phyloP scores from a whole-genome alignment of 2,113 vertebrate genomes.

The Hypomesus transpacificus region DNA sequence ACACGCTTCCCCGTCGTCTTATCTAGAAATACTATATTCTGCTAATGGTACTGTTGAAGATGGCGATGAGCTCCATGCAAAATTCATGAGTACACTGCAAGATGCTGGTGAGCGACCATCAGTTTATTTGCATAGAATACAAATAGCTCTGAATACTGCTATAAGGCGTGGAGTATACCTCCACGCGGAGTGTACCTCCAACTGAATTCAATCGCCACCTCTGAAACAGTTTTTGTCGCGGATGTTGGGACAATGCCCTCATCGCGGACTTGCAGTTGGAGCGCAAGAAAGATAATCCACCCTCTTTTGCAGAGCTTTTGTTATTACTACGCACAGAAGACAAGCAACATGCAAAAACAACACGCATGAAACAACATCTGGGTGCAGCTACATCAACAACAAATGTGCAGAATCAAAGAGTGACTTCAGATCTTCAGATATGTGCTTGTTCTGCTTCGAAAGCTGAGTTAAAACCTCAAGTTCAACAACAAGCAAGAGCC shows the following conservation, averaged over 20 bases:
- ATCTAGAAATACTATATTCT: constrained; percentile 21
- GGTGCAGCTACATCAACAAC: background rate
- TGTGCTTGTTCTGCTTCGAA: background rate
- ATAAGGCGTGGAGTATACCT: constrained; percentile 8
- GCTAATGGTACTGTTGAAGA: constrained; percentile 18
- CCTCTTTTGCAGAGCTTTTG: background rate
- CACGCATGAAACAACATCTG: constrained; percentile 11
- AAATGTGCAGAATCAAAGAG: background rate
- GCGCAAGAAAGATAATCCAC: constrained; percentile 12
- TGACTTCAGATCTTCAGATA: background rate
- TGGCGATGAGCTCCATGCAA: constrained; percentile 7
- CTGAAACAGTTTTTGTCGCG: constrained; percentile 17
- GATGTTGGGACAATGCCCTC: constrained; percentile 8
- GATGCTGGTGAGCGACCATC: background rate
- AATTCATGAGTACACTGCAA: background rate
- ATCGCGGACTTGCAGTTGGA: constrained; percentile 7
- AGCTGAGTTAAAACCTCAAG: background rate
- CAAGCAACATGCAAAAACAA: background rate
- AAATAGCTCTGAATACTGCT: background rate
- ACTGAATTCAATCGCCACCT: constrained; percentile 1
- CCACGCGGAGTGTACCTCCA: background rate
- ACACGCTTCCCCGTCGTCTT: background rate
- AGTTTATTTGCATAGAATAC: background rate
- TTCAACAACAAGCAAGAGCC: too few relatives aligned
- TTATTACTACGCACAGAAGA: constrained; percentile 2